Base-by-base conservation (phyloP, 2,888 invertebrate genomes). In the Mayetiola destructor region DNA sequence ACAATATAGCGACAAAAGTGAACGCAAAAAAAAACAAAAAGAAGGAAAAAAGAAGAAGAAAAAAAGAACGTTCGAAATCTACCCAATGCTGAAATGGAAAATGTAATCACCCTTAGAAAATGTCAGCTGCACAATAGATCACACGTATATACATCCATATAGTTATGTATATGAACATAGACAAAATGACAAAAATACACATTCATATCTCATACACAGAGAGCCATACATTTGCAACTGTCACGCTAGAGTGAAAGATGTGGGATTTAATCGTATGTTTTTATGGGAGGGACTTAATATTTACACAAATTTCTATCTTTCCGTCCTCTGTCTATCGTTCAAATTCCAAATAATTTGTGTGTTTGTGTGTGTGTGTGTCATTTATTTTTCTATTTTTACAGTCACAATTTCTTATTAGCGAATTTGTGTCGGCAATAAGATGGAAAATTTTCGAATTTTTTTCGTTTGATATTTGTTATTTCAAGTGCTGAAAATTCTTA, bases 81-180 rank as follows among this genome's bases (percentile, higher is more conserved):
- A n/a, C n/a, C n/a, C n/a, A n/a, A n/a, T n/a, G n/a, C n/a, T n/a
- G n/a, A n/a, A n/a, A n/a, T n/a, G 16, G 29, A 48, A 48, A 48
- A 48, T 48, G 48, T 48, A 48, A 48, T 48, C 48, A 48, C 48
- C 48, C 48, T 48, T 48, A 48, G 48, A 48, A 48, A 27, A 48
- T 48, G 48, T 48, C 48, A 48, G 48, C 48, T 48, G 23, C 27
- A n/a, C n/a, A 9, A 27, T 23, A 48, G 48, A 48, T 48, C 48
- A 48, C 48, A 48, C 48, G 27, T 48, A 48, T 27, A 48, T 27
- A 27, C 48, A 48, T 27, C 14, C 48, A 48, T 9, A 48, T 12
- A 27, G n/a, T 27, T 16, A 48, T 16, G 14, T n/a, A 20, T 23
- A 36, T 3, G 3, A 36, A 36, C 36, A 36, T 12, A 12, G 8